phyloP scores from a whole-genome alignment of 2,888 invertebrate genomes.

The Pyrgus malvae region DNA sequence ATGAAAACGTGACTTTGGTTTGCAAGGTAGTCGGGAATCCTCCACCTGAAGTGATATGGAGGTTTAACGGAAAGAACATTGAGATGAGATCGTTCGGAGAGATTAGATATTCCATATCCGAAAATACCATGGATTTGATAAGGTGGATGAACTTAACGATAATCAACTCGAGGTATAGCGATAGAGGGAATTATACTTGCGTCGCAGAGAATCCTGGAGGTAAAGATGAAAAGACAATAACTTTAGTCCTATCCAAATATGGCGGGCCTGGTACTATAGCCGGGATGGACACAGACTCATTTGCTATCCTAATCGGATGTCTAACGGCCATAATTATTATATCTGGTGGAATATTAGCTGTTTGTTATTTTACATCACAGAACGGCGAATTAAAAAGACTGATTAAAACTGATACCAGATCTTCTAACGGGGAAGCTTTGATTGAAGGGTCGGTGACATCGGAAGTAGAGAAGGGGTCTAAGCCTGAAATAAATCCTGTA shows the following conservation, averaged over 20 bases:
- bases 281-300: conserved; percentile 74
- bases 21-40: conserved; percentile 91
- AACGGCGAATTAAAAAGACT: conserved; percentile 80
- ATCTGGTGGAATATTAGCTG: conserved; percentile 66
- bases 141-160: conserved; percentile 87
- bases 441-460: conserved; percentile 87
- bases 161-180: conserved; percentile 82
- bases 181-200: conserved; percentile 89
- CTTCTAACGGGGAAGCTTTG: conserved; percentile 85
- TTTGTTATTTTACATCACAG: conserved; percentile 81
- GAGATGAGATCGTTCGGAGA: conserved; percentile 77
- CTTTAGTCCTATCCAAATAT: conserved; percentile 79
- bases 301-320: conserved; percentile 78
- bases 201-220: conserved; percentile 92
- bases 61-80: conserved; percentile 84
- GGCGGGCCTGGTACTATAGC: conserved; percentile 69
- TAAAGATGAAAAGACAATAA: conserved; percentile 87
- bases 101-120: conserved; percentile 71
- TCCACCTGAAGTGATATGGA: conserved; percentile 88
- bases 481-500: conserved; percentile 91
- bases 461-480: conserved; percentile 90
- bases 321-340: conserved; percentile 68
- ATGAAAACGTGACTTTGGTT: conserved; percentile 87
- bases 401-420: conserved; percentile 82
- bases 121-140: conserved; percentile 72